Evolutionary conservation across 2,113 vertebrate genomes (phyloP), one percentile per base, ranked within the genome.

Genomic region (Solenodon paradoxus): DNA sequence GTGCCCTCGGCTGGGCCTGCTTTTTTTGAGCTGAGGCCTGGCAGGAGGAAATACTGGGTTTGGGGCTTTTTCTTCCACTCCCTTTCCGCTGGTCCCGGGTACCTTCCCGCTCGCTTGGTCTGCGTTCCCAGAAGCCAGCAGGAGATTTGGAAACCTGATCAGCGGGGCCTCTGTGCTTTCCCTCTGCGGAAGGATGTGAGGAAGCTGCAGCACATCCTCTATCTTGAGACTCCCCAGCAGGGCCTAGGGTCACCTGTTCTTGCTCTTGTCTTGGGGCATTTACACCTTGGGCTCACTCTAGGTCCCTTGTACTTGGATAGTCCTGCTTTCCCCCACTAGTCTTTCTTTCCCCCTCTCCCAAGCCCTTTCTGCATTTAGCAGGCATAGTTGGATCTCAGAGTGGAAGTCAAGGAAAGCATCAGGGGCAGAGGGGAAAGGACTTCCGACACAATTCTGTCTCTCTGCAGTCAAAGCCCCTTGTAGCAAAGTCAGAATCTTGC

Each of bases 171-270:
- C 53, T 12, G 20, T 0, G 15, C 68, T 88, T 75, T 59, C 49
- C 40, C 7, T 7, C 64, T 53, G 42, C 6, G 5, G 7, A 90
- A 59, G 61, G 22, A 26, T 32, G 6, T 84, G 57, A 9, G 26
- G 28, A 71, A 81, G 64, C 51, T 45, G 15, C 49, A 47, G 7
- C 26, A 71, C 57, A 85, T 57, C 61, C n/a, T 69, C 83, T 32
- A 69, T 68, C 59, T 92, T 69, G 78, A 82, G 59, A 42, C 9
- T 82, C 81, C 74, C 9, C 10, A 53, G 32, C 2, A 35, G 32
- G 38, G 17, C 47, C 57, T 83, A 47, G 47, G 66, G 49, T 90
- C 94, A 95, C 77, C 94, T 95, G 80, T 63, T 38, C 78, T 94
- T 47, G 66, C 71, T 85, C 45, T 35, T 17, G 26, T 30, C 26